Evolutionary conservation across 2,113 vertebrate species (phyloP), one percentile per base, ranked within the genome.

Genomic region (Himantopus leucocephalus): DNA sequence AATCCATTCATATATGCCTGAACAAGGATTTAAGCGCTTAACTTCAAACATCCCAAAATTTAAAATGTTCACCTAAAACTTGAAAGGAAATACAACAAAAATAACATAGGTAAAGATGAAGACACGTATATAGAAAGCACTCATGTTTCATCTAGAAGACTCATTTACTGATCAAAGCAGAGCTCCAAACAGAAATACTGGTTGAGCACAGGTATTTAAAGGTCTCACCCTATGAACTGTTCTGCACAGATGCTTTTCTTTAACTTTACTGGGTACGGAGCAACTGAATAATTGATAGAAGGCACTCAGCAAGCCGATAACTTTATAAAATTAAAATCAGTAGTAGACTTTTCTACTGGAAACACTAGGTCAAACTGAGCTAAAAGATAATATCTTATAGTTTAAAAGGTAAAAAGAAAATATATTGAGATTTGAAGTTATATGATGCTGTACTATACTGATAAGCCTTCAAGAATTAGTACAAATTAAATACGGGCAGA

Each of bases 381-480:
- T 68, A 78, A 94, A 93, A 92, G 77, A 94, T 92, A 85, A 2
- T 66, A 94, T 96, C 64, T 86, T 76, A 47, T 1, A 45, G 43
- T 87, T 91, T 62, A 73, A 95, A 96, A 95, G 55, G 48, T 63
- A 84, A 82, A 93, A 86, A 47, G 35, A 90, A 94, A 84, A 73
- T 59, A 63, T 3, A 41, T 62, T 43, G 60, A 81, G 58, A 87
- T 95, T 87, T 85, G 58, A 95, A 95, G 48, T 92, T 81, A 37
- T 23, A 32, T 16, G 43, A 41, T 55, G 80, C 95, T 96, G 93
- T 87, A 68, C 15, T 56, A 74, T 52, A 43, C 83, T 89, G 96
- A 97, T 95, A 97, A 95, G 94, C 52, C 77, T 94, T 87, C 70
- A 91, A 70, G 62, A 95, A 97, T 94, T 90, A 94, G 53, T 76